These are phyloP conservation scores for Corynorhinus townsendii DNA, from an alignment of 2,113 vertebrate species.

Conservation along the genomic window DNA sequence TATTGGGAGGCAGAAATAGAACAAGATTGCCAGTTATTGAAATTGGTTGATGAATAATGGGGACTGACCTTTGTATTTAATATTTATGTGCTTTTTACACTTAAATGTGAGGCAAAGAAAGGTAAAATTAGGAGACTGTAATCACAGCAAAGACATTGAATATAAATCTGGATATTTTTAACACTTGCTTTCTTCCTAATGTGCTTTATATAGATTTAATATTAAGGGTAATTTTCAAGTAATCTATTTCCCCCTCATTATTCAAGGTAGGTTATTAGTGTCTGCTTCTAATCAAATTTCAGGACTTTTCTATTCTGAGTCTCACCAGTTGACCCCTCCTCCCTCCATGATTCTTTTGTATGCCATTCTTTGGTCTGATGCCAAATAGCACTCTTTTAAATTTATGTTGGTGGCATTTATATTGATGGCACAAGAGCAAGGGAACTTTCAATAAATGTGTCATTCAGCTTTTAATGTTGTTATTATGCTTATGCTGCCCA, in stretches of 20 bases:
- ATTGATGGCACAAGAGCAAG: not conserved
- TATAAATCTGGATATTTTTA: constrained; percentile 12
- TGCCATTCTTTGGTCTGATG: not conserved
- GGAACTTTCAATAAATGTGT: not conserved
- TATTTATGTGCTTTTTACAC: not conserved
- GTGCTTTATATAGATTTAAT: constrained; percentile 35
- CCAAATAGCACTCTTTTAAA: not conserved
- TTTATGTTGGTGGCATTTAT: not conserved
- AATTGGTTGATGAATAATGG: not conserved
- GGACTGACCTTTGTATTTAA: not conserved
- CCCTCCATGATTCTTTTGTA: not conserved
- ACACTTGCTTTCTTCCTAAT: constrained; percentile 7
- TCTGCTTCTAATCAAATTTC: not conserved
- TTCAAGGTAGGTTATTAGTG: constrained; percentile 6
- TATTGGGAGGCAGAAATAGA: not conserved
- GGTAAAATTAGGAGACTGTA: not conserved
- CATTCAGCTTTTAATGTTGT: not conserved
- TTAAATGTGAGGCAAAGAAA: not conserved
- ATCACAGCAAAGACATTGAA: not conserved
- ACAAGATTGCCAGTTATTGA: not conserved
- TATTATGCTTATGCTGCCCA: not conserved
- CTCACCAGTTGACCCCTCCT: not conserved
- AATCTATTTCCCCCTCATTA: constrained; percentile 18
- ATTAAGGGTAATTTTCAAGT: constrained; percentile 43
- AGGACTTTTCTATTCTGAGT: not conserved